phyloP scores from a whole-genome alignment of 1,140 invertebrate species.

The Zaprionus inermis region DNA sequence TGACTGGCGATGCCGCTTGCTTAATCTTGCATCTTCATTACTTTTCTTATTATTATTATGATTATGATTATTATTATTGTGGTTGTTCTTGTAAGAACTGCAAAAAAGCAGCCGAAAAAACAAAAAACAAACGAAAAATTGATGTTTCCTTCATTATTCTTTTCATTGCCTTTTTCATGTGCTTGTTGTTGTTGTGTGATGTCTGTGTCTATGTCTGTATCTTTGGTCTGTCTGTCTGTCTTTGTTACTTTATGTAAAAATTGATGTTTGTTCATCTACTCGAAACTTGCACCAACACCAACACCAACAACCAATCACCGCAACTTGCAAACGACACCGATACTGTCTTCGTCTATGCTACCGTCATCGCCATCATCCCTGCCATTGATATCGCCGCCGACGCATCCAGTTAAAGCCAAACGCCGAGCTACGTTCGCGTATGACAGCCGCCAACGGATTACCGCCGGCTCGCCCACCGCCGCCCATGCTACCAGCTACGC shows the following conservation, averaged over 20 bases:
- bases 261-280: slow-evolving; percentile 57
- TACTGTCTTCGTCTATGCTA: slow-evolving; percentile 15
- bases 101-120: not conserved
- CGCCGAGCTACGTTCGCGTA: slow-evolving; percentile 49
- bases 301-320: slow-evolving; percentile 10
- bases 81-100: slow-evolving; percentile 7
- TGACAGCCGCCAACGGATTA: slow-evolving; percentile 39
- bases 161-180: slow-evolving; percentile 69
- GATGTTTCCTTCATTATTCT: slow-evolving; percentile 59
- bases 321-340: not conserved
- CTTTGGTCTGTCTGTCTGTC: slow-evolving; percentile 54
- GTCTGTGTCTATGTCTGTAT: slow-evolving; percentile 48
- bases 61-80: slow-evolving; percentile 48
- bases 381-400: slow-evolving; percentile 15
- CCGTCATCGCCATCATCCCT: slow-evolving; percentile 20
- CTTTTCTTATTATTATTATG: not conserved
- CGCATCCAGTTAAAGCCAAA: slow-evolving; percentile 76
- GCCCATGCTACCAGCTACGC: slow-evolving; percentile 33
- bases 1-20: slow-evolving; percentile 15
- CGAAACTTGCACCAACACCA: slow-evolving; percentile 47
- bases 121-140: slow-evolving; percentile 37
- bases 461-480: slow-evolving; percentile 75
- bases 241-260: slow-evolving; percentile 39
- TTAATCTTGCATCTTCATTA: slow-evolving; percentile 28
- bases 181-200: slow-evolving; percentile 58